Conservation (phyloP, 2,113 vertebrate species). For the Podilymbus podiceps region DNA sequence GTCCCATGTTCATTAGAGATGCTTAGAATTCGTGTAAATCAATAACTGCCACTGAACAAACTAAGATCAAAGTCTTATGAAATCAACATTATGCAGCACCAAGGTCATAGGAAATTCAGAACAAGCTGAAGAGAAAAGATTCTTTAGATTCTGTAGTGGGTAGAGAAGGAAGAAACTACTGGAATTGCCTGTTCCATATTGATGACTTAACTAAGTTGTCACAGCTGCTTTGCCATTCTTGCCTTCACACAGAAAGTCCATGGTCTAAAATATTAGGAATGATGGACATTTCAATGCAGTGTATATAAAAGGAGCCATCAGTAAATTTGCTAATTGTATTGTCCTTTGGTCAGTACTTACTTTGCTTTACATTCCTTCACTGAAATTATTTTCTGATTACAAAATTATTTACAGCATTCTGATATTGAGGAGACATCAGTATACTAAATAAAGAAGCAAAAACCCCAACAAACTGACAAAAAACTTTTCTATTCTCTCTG, state of each 20-base stretch:
- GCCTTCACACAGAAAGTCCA: constrained; percentile 57
- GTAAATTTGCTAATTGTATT: constrained; percentile 37
- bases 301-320: constrained; percentile 49
- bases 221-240: constrained; percentile 32
- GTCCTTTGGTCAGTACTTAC: constrained; percentile 23
- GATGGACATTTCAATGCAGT: constrained; percentile 65
- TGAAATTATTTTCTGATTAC: not conserved
- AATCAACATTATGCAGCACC: constrained; percentile 68
- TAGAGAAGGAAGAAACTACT: constrained; percentile 31
- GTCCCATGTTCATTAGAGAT: constrained; percentile 52
- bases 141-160: constrained; percentile 35
- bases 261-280: constrained; percentile 65
- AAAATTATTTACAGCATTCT: not conserved
- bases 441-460: not conserved
- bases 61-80: constrained; percentile 67
- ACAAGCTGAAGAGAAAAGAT: constrained; percentile 15
- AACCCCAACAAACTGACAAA: not conserved
- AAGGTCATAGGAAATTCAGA: constrained; percentile 65
- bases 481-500: not conserved
- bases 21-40: constrained; percentile 62
- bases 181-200: constrained; percentile 32
- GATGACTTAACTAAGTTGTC: constrained; percentile 43
- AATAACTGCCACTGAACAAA: constrained; percentile 50
- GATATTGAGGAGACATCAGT: not conserved
- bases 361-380: not conserved